phyloP scores from a whole-genome alignment of 2,888 invertebrate genomes.

The Criorhina ranunculi region DNA sequence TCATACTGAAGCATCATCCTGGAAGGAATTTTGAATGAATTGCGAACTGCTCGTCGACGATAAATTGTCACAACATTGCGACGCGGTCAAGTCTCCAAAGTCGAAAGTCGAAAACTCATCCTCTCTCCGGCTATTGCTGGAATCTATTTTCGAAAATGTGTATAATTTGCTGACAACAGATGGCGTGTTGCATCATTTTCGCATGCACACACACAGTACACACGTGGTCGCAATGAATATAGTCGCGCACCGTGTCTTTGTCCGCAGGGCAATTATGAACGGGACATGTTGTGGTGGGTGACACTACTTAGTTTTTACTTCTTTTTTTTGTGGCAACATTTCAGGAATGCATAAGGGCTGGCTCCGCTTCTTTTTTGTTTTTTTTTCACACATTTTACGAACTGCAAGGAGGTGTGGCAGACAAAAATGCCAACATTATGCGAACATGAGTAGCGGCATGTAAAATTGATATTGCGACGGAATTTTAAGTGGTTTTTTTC shows the following conservation, averaged over 20 bases:
- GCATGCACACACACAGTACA: slow-evolving; percentile 21
- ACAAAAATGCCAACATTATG: slow-evolving; percentile 30
- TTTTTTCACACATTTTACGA: not conserved
- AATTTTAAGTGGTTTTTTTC: slow-evolving; percentile 66
- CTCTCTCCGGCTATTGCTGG: slow-evolving; percentile 2
- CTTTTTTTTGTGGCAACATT: slow-evolving; percentile 49
- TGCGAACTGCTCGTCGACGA: slow-evolving; percentile 21
- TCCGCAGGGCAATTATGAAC: slow-evolving; percentile 39
- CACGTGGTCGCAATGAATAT: slow-evolving; percentile 50
- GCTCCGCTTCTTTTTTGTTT: not conserved
- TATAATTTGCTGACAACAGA: slow-evolving; percentile 61
- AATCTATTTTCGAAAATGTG: slow-evolving; percentile 62
- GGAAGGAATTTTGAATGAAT: slow-evolving; percentile 45
- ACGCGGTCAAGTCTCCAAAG: slow-evolving; percentile 12
- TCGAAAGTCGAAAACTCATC: not conserved
- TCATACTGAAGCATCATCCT: too few species aligned
- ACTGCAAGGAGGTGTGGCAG: slow-evolving; percentile 8
- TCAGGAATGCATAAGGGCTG: slow-evolving; percentile 48
- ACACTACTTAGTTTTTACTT: slow-evolving; percentile 3
- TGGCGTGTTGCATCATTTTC: slow-evolving; percentile 52
- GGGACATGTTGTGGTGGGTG: slow-evolving; percentile 36
- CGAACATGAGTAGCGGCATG: slow-evolving; percentile 29
- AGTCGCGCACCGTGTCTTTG: not conserved
- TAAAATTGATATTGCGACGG: slow-evolving; percentile 55
- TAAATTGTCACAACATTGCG: slow-evolving; percentile 41